Conservation (phyloP, 37 sponge, comb jelly and placozoan species). For the Geodia barretti region DNA sequence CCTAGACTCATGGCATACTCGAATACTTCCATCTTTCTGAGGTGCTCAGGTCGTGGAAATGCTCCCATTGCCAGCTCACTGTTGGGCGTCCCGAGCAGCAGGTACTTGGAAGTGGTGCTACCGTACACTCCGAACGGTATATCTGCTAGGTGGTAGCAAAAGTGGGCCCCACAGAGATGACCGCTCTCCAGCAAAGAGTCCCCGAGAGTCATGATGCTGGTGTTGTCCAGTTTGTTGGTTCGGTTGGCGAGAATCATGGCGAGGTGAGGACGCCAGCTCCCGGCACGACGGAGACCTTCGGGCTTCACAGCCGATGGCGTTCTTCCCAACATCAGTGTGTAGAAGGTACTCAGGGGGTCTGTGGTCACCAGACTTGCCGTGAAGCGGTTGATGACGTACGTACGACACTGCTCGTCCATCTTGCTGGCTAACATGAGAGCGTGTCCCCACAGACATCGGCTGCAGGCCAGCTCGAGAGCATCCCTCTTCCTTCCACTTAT, state of each 20-base stretch:
- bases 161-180: slow-evolving; percentile 60
- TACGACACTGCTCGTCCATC: slow-evolving; percentile 83
- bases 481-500: slow-evolving; percentile 74
- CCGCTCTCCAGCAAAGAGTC: slow-evolving; percentile 56
- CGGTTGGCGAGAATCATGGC: slow-evolving; percentile 77
- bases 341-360: slow-evolving; percentile 82
- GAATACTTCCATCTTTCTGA: slow-evolving; percentile 59
- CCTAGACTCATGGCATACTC: slow-evolving; percentile 76
- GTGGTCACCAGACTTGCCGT: slow-evolving; percentile 69
- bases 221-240: slow-evolving; percentile 16
- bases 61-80: neutral
- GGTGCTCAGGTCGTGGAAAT: slow-evolving; percentile 34
- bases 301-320: slow-evolving; percentile 60
- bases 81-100: slow-evolving; percentile 63
- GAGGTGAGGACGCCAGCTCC: slow-evolving; percentile 79
- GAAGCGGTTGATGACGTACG: slow-evolving; percentile 80
- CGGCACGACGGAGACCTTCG: slow-evolving; percentile 66
- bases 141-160: slow-evolving; percentile 67
- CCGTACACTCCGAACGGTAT: slow-evolving; percentile 47
- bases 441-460: slow-evolving; percentile 73
- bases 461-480: slow-evolving; percentile 67
- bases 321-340: slow-evolving; percentile 75
- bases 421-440: slow-evolving; percentile 76
- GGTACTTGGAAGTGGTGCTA: slow-evolving; percentile 31
- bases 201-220: slow-evolving; percentile 53